Evolutionary conservation across 2,888 invertebrate genomes (phyloP), one percentile per base, ranked within the genome.

Genomic region (Scaptomyza reducta): DNA sequence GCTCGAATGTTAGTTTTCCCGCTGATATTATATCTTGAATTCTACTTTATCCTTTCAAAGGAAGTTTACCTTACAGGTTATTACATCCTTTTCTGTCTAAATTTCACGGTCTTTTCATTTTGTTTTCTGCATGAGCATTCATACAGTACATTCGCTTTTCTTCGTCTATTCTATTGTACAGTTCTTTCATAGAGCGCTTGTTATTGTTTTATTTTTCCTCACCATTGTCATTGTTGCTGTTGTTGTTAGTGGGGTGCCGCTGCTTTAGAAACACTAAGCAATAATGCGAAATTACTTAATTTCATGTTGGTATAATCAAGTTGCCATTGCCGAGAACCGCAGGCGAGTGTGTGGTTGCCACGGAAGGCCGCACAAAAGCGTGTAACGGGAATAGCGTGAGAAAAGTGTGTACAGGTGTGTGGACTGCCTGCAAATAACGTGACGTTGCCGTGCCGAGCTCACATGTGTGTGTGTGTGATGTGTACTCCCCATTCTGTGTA

Each of bases 291-390:
- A 85, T 88, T 89, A 74, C 86, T 88, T 88, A 87, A 87, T 89
- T 87, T 89, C 77, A 86, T 87, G 85, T 83, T 86, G 79, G 87
- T 86, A 79, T 83, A 89, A 89, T 88, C 89, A 89, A 88, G 84
- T 88, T 89, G 81, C 74, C 83, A 79, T 78, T 86, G 77, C 86
- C 67, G 57, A 81, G 72, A 47, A 59, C 61, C 72, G 46, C 41
- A 25, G 50, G 74, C 64, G 47, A 38, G 59, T 51, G 56, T 63
- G 57, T 61, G 74, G 65, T 65, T 61, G 69, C 68, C 87, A 81
- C 73, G 79, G 64, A 78, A 82, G 64, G 70, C 68, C 44, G 65
- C 73, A 78, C 68, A 81, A 85, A 85, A 66, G 82, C 82, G 61
- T 67, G 70, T 79, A 73, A 45, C 50, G 56, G 46, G 25, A 44